These are phyloP conservation scores for Melitaea cinxia DNA, from an alignment of 1,140 invertebrate species.

Conservation along the genomic window DNA sequence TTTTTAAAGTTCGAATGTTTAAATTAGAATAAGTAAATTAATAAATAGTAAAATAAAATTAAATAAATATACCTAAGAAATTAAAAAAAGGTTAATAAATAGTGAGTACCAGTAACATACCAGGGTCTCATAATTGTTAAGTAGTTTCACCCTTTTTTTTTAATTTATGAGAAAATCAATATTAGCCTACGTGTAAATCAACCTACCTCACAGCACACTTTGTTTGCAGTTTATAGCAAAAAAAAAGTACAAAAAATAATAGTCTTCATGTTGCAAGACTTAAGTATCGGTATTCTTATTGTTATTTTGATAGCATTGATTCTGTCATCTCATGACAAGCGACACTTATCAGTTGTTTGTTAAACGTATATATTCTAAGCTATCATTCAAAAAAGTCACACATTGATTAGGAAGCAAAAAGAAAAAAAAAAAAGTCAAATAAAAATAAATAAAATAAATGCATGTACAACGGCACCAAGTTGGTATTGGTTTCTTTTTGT, in stretches of 20 bases:
- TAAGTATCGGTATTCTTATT: not conserved
- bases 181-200: constrained; percentile 10
- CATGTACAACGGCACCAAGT: no score
- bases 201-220: constrained; percentile 7
- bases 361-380: not conserved
- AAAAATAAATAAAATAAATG: no score
- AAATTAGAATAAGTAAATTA: no score
- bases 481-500: no score
- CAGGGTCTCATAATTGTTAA: not conserved
- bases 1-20: no score
- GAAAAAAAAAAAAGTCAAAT: no score
- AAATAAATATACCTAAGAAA: no score
- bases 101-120: no score
- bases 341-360: not conserved
- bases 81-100: no score
- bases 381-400: not conserved
- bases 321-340: not conserved
- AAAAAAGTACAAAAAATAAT: not conserved
- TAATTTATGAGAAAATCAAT: constrained; percentile 24
- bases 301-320: not conserved
- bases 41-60: no score
- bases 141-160: not conserved
- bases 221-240: not conserved
- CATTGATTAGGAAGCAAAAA: no score
- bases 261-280: not conserved